Evolutionary conservation across 2,113 vertebrate genomes (phyloP).

Genomic region (Elachura formosa): DNA sequence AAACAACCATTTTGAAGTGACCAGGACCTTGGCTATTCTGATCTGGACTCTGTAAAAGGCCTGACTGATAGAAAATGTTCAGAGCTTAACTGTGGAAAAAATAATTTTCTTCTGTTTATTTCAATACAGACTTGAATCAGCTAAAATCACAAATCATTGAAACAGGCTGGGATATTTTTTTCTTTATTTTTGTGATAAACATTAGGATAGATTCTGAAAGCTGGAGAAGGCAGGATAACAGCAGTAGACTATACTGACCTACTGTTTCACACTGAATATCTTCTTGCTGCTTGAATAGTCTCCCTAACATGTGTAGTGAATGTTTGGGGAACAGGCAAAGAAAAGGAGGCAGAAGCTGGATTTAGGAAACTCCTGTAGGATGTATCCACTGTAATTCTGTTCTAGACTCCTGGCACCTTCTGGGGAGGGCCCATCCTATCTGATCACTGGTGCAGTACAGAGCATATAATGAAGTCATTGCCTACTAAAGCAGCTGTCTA

Average conservation of each 20-base stretch:
- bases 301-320: neutral
- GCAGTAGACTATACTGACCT: neutral
- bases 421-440: neutral
- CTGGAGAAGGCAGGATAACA: neutral
- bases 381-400: neutral
- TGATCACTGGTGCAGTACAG: neutral
- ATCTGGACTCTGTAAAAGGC: neutral
- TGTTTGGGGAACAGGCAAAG: neutral
- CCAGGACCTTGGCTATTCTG: neutral
- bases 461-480: neutral
- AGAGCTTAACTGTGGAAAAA: neutral
- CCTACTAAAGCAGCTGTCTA: constrained; percentile 24
- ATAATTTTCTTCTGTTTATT: neutral
- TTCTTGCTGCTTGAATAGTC: neutral
- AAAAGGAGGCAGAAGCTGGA: neutral
- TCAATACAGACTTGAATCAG: neutral
- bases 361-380: neutral
- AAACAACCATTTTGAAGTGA: neutral
- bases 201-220: neutral
- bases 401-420: neutral
- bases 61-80: neutral
- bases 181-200: neutral
- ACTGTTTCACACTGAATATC: neutral
- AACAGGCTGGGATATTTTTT: neutral
- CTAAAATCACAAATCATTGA: neutral